These are phyloP conservation scores for Laothoe populi DNA, from an alignment of 2,888 invertebrate genomes.

Conservation along the genomic window DNA sequence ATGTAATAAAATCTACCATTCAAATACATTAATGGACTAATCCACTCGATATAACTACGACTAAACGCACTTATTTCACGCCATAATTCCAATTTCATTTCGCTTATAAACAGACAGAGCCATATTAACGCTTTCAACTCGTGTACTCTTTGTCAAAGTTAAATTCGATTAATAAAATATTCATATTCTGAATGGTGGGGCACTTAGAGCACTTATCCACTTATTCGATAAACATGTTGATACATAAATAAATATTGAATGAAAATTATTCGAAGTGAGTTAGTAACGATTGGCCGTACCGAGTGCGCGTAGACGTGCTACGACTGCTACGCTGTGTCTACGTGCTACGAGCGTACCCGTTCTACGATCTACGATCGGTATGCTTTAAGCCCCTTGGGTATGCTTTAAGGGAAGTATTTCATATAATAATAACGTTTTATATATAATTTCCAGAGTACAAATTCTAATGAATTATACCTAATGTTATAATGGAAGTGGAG, in stretches of 20 bases:
- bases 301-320: slow-evolving; percentile 71
- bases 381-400: not conserved
- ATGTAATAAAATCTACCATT: not conserved
- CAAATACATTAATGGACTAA: not conserved
- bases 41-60: not conserved
- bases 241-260: slow-evolving; percentile 51
- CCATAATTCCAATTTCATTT: slow-evolving; percentile 1
- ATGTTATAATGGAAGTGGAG: too few relatives aligned
- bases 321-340: slow-evolving; percentile 59
- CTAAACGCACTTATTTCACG: not conserved
- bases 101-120: not conserved
- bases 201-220: slow-evolving; percentile 19
- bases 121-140: not conserved
- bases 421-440: too few relatives aligned
- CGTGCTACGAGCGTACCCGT: slow-evolving; percentile 45
- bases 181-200: slow-evolving; percentile 19
- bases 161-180: slow-evolving; percentile 24
- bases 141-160: slow-evolving; percentile 17
- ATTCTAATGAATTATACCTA: too few relatives aligned
- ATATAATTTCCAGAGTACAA: too few relatives aligned
- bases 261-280: slow-evolving; percentile 49
- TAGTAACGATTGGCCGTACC: slow-evolving; percentile 51
- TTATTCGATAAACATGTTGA: slow-evolving; percentile 27
- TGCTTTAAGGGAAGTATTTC: too few relatives aligned
- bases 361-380: slow-evolving; percentile 33